Base-by-base conservation (phyloP, 2,888 invertebrate genomes). In the Ichneumoninae sp. region DNA sequence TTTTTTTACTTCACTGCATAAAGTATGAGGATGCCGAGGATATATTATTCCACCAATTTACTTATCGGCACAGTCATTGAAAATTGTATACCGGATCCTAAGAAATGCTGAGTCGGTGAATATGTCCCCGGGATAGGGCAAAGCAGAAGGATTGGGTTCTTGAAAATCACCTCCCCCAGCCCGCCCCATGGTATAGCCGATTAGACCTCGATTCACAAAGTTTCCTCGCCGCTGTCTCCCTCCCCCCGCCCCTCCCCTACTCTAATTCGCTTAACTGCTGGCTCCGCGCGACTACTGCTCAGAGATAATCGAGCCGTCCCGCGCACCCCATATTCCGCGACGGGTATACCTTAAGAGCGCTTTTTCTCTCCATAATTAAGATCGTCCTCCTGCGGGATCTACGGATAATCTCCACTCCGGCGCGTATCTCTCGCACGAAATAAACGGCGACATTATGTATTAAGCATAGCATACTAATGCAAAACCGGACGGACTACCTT, bases 141-240 rank as follows among this genome's bases (percentile, higher is more conserved):
- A 19, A 57, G 60, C 44, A n/a, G 76, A 74, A 74, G 76, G 76
- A 76, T 66, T 54, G 76, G 66, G n/a, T 30, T 57, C 57, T 62
- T 65, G 47, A 75, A 36, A 44, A 13, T 60, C 57, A 1, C 22
- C 26, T 26, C 13, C 10, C 26, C 16, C 62, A 26, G 16, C 62
- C 33, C 47, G 19, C 22, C n/a, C 19, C 10, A 13, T 40, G 66
- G 50, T 54, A 76, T 66, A 76, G 76, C 76, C 76, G 66, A 76
- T 76, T 76, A 76, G 52, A 76, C 76, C 60, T 76, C 76, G 66
- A 76, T 76, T 76, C 66, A 76, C 76, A 54, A 76, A 76, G 76
- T 76, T 76, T 66, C 66, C 36, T 76, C 50, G 33, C 33, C n/a
- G 33, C 33, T n/a, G 62, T 33, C 7, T 16, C 30, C 65, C 36